Conservation (phyloP, 2,888 invertebrate species). For the Yponomeuta malinellus region DNA sequence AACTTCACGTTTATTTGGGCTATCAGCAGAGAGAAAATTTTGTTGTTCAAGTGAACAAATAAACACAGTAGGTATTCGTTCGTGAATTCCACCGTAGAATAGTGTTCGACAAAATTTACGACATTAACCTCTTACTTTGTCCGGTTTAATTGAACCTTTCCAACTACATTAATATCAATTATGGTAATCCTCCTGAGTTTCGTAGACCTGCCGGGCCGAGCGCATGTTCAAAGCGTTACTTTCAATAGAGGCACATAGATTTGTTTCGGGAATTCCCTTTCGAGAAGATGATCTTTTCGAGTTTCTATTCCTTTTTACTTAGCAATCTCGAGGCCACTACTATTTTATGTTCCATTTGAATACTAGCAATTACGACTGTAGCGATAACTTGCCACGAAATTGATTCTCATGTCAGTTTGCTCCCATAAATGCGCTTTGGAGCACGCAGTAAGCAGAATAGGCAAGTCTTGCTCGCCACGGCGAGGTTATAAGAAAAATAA, state of each 20-base stretch:
- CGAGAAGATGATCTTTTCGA: slow-evolving; percentile 40
- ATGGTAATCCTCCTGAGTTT: slow-evolving; percentile 54
- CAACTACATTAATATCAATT: slow-evolving; percentile 64
- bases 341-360: slow-evolving; percentile 46
- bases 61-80: background rate
- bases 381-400: slow-evolving; percentile 49
- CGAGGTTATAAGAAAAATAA: too few relatives aligned
- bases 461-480: too few relatives aligned
- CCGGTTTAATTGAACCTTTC: slow-evolving; percentile 61
- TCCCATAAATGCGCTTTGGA: background rate
- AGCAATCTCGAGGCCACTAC: slow-evolving; percentile 45
- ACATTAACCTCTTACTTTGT: slow-evolving; percentile 44
- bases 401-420: slow-evolving; percentile 33
- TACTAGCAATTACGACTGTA: slow-evolving; percentile 49
- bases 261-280: slow-evolving; percentile 30
- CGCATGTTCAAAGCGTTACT: slow-evolving; percentile 18
- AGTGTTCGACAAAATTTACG: slow-evolving; percentile 36
- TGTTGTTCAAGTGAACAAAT: background rate
- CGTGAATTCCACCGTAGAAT: background rate
- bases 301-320: slow-evolving; percentile 41
- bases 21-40: background rate
- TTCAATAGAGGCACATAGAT: slow-evolving; percentile 27
- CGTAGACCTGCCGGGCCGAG: slow-evolving; percentile 38
- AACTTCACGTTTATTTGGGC: too few relatives aligned
- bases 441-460: too few relatives aligned